phyloP scores from a whole-genome alignment of 2,797 vertebrate genomes.

The Streptopelia turtur region DNA sequence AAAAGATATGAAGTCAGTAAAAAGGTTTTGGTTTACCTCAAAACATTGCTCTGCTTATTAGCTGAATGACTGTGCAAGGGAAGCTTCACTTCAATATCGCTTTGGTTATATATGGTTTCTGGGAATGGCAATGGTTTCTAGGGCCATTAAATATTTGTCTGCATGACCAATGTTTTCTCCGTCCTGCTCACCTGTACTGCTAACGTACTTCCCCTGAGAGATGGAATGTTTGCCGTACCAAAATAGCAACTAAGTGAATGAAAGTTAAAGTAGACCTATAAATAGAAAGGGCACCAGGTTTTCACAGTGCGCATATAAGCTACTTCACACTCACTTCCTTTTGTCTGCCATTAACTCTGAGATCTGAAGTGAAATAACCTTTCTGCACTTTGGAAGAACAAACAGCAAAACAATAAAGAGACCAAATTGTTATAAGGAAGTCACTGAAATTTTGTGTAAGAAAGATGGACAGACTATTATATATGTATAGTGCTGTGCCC shows the following conservation, averaged over 20 bases:
- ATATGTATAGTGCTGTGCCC: background rate
- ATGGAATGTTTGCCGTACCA: slow-evolving; percentile 56
- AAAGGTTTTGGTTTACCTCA: background rate
- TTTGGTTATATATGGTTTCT: slow-evolving; percentile 25
- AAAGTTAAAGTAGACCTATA: slow-evolving; percentile 77
- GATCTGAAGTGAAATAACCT: slow-evolving; percentile 66
- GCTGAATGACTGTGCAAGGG: background rate
- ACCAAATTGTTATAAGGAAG: slow-evolving; percentile 36
- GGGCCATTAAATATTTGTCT: slow-evolving; percentile 45
- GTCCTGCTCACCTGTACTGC: slow-evolving; percentile 26
- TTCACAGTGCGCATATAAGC: slow-evolving; percentile 10
- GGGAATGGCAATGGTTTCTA: slow-evolving; percentile 41
- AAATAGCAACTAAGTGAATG: slow-evolving; percentile 76
- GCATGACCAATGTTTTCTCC: background rate
- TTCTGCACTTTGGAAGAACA: slow-evolving; percentile 62
- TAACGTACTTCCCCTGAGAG: slow-evolving; percentile 65
- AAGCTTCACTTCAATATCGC: background rate
- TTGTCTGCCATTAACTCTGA: slow-evolving; percentile 69
- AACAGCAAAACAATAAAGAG: slow-evolving; percentile 51
- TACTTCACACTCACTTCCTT: slow-evolving; percentile 71
- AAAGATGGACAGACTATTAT: background rate
- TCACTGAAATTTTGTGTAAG: background rate
- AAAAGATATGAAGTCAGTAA: background rate
- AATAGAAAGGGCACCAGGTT: slow-evolving; percentile 68
- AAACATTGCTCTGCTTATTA: background rate